Base-by-base conservation (phyloP, 2,888 invertebrate genomes). In the Cephus pulcher region DNA sequence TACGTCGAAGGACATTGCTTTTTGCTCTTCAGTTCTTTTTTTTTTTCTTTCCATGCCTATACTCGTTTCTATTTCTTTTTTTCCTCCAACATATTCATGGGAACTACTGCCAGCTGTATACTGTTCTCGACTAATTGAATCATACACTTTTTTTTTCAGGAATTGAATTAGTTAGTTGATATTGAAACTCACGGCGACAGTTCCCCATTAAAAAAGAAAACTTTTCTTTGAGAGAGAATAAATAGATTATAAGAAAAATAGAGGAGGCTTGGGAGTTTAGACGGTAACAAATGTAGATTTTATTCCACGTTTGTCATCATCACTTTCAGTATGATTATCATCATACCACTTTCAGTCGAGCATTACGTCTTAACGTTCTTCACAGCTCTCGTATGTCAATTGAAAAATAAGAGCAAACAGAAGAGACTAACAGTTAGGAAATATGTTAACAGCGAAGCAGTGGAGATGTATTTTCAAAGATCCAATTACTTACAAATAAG, bases 1-100 rank as follows among this genome's bases (percentile, higher is more conserved):
- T 85, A 88, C 82, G 79, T 82, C 79, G 74, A 81, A 81, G 56
- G 56, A 56, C 56, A 56, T 56, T 56, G 23, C 23, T 56, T 56
- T 56, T 56, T 23, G 56, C 56, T 56, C 23, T 56, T 56, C 23
- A 56, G 23, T 56, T 56, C 23, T 23, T 56, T 40, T 35, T 12
- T 4, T 32, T 32, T 32, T 32, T 32, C 6, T 23, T 56, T 56
- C 6, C 56, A 23, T 56, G 9, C 56, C 56, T 56, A 23, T 56
- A 56, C 23, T 56, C 56, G 9, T 6, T 56, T 56, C 56, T 56
- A 56, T 56, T 56, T 9, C 56, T 56, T 56, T 56, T 40, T 56
- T 56, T 6, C 23, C 2, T 56, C 23, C 56, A 9, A 9, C 23
- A 23, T 56, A 56, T 23, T 56, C 23, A 9, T 56, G 56, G 56